These are phyloP conservation scores for Bursaphelenchus okinawaensis DNA, from an alignment of 2,888 invertebrate species.

Conservation along the genomic window DNA sequence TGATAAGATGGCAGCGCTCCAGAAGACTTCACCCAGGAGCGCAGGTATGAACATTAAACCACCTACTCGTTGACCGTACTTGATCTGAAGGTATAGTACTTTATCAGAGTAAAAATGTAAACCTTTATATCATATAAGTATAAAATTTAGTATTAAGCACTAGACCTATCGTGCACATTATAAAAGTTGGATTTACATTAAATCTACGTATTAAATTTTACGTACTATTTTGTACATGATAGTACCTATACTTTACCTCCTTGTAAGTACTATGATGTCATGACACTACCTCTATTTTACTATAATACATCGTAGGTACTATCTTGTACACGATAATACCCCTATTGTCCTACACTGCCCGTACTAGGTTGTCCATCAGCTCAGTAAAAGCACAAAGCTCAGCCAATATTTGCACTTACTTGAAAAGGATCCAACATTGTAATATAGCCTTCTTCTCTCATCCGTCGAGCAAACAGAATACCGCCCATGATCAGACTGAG, in stretches of 20 bases:
- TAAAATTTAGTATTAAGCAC: no score
- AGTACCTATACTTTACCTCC: no score
- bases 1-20: constrained; percentile 95
- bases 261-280: no score
- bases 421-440: constrained; percentile 84
- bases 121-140: no score
- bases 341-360: background rate
- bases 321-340: no score
- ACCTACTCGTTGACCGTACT: constrained; percentile 94
- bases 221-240: no score
- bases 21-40: constrained; percentile 93
- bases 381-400: background rate
- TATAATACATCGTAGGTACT: no score
- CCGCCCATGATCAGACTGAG: constrained; percentile 87
- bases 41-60: constrained; percentile 91
- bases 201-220: no score
- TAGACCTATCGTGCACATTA: no score
- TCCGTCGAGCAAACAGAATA: constrained; percentile 92
- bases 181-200: no score
- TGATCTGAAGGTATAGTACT: constrained; percentile 70
- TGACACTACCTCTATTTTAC: no score
- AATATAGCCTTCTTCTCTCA: constrained; percentile 78
- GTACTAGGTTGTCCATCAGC: background rate
- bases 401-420: constrained; percentile 18
- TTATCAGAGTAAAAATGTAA: constrained; percentile 14